Evolutionary conservation across 1,140 invertebrate genomes (phyloP), one percentile per base, ranked within the genome.

Genomic region (Littorina saxatilis): DNA sequence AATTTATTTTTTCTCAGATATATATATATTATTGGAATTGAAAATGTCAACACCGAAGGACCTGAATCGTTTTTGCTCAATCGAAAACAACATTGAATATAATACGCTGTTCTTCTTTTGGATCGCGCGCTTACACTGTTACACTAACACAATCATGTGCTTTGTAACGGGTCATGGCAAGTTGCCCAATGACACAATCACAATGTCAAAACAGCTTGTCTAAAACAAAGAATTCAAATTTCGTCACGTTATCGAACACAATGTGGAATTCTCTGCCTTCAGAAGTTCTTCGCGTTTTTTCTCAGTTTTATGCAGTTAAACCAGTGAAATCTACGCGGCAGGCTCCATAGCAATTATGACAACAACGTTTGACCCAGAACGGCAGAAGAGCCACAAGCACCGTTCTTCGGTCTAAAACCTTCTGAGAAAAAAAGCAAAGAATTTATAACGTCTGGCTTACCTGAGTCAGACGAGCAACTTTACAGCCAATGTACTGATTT

Each of bases 271-370:
- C 20, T 20, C 20, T 35, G 72, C 52, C 29, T 40, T 50, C 37
- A 50, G 29, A 5, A 61, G 39, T 58, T 35, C 9, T 39, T 29
- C 11, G 27, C n/a, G 52, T 37, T 68, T 7, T 75, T 35, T 79
- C 61, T 35, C 43, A n/a, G 32, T 32, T 32, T 35, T n/a, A 63
- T 50, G n/a, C n/a, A n/a, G n/a, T n/a, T n/a, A n/a, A n/a, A n/a
- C n/a, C n/a, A n/a, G n/a, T n/a, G n/a, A n/a, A 32, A 29, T 61
- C n/a, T 13, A 3, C 27, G 11, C 20, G 52, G 52, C 40, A n/a
- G 81, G 35, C 83, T 82, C 86, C 86, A 86, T 87, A 83, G 86
- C 80, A 86, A 87, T 87, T 87, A 86, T 86, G 82, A 81, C 83
- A 87, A 87, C 86, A 83, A 82, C 61, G 17, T 37, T 32, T 35